Evolutionary conservation across 2,113 vertebrate species (phyloP), one percentile per base, ranked within the genome.

Genomic region (Amphiprion ocellaris): DNA sequence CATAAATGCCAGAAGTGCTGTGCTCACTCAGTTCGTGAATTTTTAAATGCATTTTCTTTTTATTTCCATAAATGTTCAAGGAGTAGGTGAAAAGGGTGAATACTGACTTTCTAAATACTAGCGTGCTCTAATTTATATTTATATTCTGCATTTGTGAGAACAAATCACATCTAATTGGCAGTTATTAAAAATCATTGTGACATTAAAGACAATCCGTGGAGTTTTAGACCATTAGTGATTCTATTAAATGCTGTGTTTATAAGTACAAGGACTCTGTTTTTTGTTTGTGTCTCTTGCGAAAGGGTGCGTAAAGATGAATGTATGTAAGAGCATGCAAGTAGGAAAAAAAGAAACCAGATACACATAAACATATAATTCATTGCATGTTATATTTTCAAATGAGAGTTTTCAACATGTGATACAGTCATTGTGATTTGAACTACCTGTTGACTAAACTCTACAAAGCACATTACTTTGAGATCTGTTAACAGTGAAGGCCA

Each of bases 401-500:
- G 15, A 59, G 33, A 81, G n/a, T 33, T 2, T 10, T 14, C 30
- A 26, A n/a, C 17, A 59, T 9, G 39, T 26, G 10, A 46, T 15
- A 14, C 10, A 10, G 9, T 56, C 53, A 12, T 23, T 2, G 4
- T 41, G 26, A 41, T 10, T 46, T 63, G 56, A 16, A 3, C 15
- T 21, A 19, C 16, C 14, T 52, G 49, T n/a, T 30, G 23, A 37
- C 26, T 52, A 11, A 55, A 11, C 41, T 44, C 41, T 16, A 58
- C 55, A 69, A 41, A 59, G 60, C 65, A 39, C 44, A 59, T 69
- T 26, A 55, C 28, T 67, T n/a, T 81, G 58, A 83, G 8, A 37
- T 37, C 33, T 37, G 33, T 6, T 10, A 37, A 37, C 33, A 8
- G 6, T 37, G 33, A 37, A 37, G 33, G 33, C 33, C 8, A 9